These are phyloP conservation scores for Macquaria australasica DNA, from an alignment of 2,113 vertebrate species.

Conservation along the genomic window DNA sequence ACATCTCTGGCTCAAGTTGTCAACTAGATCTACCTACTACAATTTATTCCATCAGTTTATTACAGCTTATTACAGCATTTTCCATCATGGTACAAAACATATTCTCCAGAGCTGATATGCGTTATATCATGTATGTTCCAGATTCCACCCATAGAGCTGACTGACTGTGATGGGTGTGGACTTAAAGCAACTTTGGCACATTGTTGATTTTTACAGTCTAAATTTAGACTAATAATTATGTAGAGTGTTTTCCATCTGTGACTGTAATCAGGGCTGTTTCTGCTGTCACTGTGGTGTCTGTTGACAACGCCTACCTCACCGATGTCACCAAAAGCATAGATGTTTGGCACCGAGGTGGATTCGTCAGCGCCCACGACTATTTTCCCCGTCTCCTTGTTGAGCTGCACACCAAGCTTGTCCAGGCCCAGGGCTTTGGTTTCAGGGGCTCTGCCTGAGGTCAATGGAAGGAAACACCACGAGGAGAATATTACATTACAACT, in stretches of 20 bases:
- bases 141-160: not conserved
- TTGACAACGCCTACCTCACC: constrained; percentile 84
- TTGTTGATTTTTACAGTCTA: not conserved
- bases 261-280: not conserved
- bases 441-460: constrained; percentile 88
- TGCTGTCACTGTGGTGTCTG: not conserved
- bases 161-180: constrained; percentile 6
- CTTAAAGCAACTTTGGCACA: not conserved
- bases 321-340: constrained; percentile 94
- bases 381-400: constrained; percentile 87
- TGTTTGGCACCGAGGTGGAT: constrained; percentile 89
- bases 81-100: not conserved
- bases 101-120: not conserved
- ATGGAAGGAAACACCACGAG: constrained; percentile 38
- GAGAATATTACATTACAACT: constrained; percentile 35
- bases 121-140: not conserved
- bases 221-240: not conserved
- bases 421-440: constrained; percentile 88
- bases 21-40: not conserved
- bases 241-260: not conserved
- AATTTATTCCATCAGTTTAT: not conserved
- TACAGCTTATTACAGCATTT: not conserved
- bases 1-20: not conserved
- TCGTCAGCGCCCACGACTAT: constrained; percentile 89
- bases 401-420: constrained; percentile 85